These are phyloP conservation scores for Meloidogyne floridensis DNA, from an alignment of 1,140 invertebrate species.

Conservation along the genomic window DNA sequence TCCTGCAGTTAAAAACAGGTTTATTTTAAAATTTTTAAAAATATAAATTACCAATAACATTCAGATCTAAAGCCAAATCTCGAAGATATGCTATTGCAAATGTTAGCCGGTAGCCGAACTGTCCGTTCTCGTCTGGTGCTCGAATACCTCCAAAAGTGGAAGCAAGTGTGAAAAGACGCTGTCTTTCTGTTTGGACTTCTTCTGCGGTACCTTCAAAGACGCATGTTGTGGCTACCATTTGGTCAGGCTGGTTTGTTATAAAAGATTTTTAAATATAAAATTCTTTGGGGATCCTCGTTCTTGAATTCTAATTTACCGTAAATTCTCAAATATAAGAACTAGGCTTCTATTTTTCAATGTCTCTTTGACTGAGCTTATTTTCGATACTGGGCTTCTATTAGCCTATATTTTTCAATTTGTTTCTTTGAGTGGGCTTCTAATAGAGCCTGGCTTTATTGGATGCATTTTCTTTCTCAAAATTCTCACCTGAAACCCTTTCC, in stretches of 20 bases:
- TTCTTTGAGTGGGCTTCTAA: too few species aligned
- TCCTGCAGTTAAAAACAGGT: slow-evolving; percentile 66
- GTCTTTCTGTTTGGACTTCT: slow-evolving; percentile 78
- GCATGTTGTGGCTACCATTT: slow-evolving; percentile 86
- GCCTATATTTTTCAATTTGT: too few species aligned
- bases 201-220: slow-evolving; percentile 77
- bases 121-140: slow-evolving; percentile 88
- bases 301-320: neutral
- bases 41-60: slow-evolving; percentile 71
- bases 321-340: too few species aligned
- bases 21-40: neutral
- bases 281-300: neutral
- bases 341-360: too few species aligned
- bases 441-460: too few species aligned
- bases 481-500: slow-evolving; percentile 80
- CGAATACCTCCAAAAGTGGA: slow-evolving; percentile 74
- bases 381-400: too few species aligned
- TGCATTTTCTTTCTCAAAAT: neutral
- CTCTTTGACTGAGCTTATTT: too few species aligned
- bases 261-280: neutral
- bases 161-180: slow-evolving; percentile 81
- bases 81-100: slow-evolving; percentile 98
- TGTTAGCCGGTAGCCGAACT: slow-evolving; percentile 86
- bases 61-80: slow-evolving; percentile 85
- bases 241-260: slow-evolving; percentile 68